Evolutionary conservation across 1,140 invertebrate genomes (phyloP).

Genomic region (Steinernema feltiae): DNA sequence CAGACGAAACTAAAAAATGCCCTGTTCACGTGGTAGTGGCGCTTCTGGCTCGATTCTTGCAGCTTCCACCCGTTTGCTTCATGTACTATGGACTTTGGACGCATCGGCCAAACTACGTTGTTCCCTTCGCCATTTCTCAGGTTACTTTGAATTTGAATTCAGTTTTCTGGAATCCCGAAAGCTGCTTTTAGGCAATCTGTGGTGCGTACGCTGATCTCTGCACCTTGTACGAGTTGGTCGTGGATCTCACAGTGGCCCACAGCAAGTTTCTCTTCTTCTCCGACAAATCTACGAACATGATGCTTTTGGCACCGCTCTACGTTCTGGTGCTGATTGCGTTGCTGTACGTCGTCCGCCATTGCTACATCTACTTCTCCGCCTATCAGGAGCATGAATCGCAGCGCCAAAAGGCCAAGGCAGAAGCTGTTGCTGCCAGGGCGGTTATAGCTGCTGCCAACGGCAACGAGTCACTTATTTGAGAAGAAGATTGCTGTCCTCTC

Average conservation of each 20-base stretch:
- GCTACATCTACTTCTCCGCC: neutral
- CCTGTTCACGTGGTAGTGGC: neutral
- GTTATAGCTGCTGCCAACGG: neutral
- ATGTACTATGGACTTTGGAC: neutral
- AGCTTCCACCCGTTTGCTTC: neutral
- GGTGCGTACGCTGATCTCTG: neutral
- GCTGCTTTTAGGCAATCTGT: neutral
- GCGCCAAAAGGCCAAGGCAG: neutral
- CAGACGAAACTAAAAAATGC: no score
- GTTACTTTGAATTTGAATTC: neutral
- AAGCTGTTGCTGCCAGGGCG: neutral
- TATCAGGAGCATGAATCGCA: neutral
- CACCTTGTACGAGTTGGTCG: neutral
- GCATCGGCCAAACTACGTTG: neutral
- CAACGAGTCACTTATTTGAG: slow-evolving; percentile 4
- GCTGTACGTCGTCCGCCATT: neutral
- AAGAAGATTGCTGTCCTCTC: neutral
- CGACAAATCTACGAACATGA: neutral
- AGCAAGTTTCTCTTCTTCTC: neutral
- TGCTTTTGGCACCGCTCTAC: neutral
- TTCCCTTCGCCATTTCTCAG: neutral
- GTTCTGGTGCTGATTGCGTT: neutral
- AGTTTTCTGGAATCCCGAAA: no score
- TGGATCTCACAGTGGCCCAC: neutral
- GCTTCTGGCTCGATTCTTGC: neutral